Evolutionary conservation across 1,140 invertebrate genomes (phyloP).

Genomic region (Mamestra configurata): DNA sequence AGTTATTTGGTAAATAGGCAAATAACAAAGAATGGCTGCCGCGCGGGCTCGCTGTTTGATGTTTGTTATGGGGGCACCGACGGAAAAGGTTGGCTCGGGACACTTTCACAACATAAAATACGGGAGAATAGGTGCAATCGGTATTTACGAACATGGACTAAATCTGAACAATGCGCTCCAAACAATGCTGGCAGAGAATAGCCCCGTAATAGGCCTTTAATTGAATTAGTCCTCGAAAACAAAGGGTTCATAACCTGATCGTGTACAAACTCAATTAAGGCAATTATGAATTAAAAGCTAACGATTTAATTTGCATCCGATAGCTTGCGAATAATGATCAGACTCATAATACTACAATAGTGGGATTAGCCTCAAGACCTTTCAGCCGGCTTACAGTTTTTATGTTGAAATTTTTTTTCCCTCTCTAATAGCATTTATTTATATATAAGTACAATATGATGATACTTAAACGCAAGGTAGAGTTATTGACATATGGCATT

Average conservation of each 20-base stretch:
- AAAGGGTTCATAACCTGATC: not conserved
- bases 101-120: constrained; percentile 23
- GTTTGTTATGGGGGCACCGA: constrained; percentile 42
- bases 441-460: too few species aligned
- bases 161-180: constrained; percentile 24
- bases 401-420: too few species aligned
- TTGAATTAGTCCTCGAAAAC: not conserved
- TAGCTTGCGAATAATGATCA: not conserved
- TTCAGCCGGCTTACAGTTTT: too few species aligned
- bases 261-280: not conserved
- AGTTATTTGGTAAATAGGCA: constrained; percentile 47
- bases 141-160: constrained; percentile 14
- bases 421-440: too few species aligned
- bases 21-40: constrained; percentile 40
- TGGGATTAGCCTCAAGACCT: too few species aligned
- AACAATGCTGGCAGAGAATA: constrained; percentile 11
- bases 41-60: constrained; percentile 36
- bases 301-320: not conserved
- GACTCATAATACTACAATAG: too few species aligned
- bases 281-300: not conserved
- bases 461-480: not conserved
- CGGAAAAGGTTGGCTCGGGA: constrained; percentile 41
- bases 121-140: constrained; percentile 28
- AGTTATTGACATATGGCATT: not conserved
- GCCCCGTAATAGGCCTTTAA: not conserved